Evolutionary conservation across 2,113 vertebrate genomes (phyloP).

Genomic region (Bostrychus sinensis): DNA sequence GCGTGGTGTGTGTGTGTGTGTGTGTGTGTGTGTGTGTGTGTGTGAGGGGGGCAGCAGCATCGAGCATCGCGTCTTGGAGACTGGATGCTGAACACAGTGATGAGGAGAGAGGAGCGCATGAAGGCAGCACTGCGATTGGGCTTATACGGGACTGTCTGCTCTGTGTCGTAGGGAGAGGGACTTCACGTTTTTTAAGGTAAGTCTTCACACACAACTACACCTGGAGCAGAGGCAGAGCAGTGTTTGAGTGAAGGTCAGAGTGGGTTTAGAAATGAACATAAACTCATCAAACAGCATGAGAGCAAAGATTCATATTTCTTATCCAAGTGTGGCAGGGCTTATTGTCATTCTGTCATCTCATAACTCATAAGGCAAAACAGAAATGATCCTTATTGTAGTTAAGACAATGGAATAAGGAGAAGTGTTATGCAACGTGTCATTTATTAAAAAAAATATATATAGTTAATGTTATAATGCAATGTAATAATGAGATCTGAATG

Average conservation of each 20-base stretch:
- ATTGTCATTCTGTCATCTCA: too few relatives aligned
- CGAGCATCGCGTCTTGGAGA: slow-evolving; percentile 3
- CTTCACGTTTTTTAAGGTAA: not conserved
- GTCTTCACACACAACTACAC: not conserved
- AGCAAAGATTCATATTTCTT: too few relatives aligned
- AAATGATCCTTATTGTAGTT: too few relatives aligned
- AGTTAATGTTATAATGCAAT: too few relatives aligned
- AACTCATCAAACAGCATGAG: not conserved
- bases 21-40: not conserved
- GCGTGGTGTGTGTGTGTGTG: not conserved
- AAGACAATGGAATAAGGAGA: too few relatives aligned
- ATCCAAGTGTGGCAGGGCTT: too few relatives aligned
- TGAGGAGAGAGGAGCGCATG: not conserved
- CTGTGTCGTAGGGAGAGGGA: not conserved
- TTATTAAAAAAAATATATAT: too few relatives aligned
- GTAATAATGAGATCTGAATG: too few relatives aligned
- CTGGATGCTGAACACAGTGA: slow-evolving; percentile 4
- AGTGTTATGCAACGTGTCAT: too few relatives aligned
- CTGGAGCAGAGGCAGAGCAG: not conserved
- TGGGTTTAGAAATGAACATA: not conserved
- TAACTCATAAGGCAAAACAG: too few relatives aligned
- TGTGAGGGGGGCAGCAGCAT: not conserved
- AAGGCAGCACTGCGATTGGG: not conserved
- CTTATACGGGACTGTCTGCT: not conserved
- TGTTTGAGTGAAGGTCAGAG: too few relatives aligned